A percentile compares a stretch with the other conserved stretches of the same genome.
phyloP scores from a whole-genome alignment of 2,113 vertebrate genomes.

The Callorhinus ursinus region DNA sequence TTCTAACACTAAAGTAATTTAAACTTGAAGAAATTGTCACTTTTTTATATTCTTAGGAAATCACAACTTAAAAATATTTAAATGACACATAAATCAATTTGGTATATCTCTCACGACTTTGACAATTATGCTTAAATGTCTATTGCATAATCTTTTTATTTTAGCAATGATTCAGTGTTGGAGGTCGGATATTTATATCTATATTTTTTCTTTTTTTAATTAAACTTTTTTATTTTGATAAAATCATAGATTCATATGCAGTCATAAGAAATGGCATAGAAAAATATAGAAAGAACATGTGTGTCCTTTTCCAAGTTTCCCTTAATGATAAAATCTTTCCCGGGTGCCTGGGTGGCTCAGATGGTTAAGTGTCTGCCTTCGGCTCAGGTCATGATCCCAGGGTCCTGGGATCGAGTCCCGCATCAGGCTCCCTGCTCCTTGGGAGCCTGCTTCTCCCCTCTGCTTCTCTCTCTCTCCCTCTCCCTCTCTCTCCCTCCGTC shows the following conservation, averaged over 20 bases:
- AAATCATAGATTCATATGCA: neutral
- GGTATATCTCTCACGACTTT: neutral
- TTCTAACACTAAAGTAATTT: neutral
- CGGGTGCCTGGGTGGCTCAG: too few relatives aligned
- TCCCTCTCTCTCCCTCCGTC: too few relatives aligned
- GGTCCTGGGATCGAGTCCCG: too few relatives aligned
- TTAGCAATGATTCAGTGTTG: neutral
- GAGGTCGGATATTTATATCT: neutral
- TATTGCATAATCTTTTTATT: neutral
- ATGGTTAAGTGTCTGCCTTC: too few relatives aligned
- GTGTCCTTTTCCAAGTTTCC: neutral
- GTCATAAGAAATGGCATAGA: neutral
- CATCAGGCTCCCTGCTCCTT: too few relatives aligned
- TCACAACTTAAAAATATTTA: neutral
- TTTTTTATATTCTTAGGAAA: neutral
- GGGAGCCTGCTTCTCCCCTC: too few relatives aligned
- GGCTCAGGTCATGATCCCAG: too few relatives aligned
- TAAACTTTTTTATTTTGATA: neutral
- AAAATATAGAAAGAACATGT: neutral
- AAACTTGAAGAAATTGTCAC: neutral
- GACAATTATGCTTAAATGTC: neutral
- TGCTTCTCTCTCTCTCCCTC: too few relatives aligned
- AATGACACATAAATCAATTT: neutral
- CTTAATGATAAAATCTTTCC: neutral
- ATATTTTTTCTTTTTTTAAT: neutral